phyloP scores from a whole-genome alignment of 2,888 invertebrate species.

The Aphidius colemani region DNA sequence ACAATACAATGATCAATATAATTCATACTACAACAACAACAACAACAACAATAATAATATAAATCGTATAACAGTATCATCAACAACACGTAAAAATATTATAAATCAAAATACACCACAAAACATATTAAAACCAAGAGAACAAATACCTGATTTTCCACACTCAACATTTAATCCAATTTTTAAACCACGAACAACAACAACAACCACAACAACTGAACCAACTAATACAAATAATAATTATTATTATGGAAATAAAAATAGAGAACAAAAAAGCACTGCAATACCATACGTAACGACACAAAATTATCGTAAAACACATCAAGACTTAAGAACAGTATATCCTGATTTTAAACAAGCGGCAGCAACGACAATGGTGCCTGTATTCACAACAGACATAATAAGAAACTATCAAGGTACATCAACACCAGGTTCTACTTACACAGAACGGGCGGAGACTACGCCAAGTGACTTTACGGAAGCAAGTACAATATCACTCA shows the following conservation, averaged over 20 bases:
- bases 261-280: no score
- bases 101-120: constrained; percentile 20
- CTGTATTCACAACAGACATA: constrained; percentile 40
- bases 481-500: not conserved
- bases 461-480: not conserved
- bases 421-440: constrained; percentile 14
- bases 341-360: no score
- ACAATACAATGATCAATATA: constrained; percentile 30
- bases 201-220: constrained; percentile 36
- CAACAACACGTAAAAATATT: constrained; percentile 1
- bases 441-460: not conserved
- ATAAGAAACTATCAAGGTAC: constrained; percentile 25
- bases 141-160: constrained; percentile 41
- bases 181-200: constrained; percentile 45
- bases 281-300: no score
- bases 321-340: no score
- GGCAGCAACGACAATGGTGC: constrained; percentile 42
- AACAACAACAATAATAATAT: constrained; percentile 33
- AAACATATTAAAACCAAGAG: constrained; percentile 7
- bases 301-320: no score
- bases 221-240: constrained; percentile 36
- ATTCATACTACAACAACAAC: constrained; percentile 37
- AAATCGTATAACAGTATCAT: not conserved
- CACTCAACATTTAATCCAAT: constrained; percentile 49
- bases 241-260: constrained; percentile 24